phyloP scores from a whole-genome alignment of 2,888 invertebrate species.

The Drosophila atroscutellata region DNA sequence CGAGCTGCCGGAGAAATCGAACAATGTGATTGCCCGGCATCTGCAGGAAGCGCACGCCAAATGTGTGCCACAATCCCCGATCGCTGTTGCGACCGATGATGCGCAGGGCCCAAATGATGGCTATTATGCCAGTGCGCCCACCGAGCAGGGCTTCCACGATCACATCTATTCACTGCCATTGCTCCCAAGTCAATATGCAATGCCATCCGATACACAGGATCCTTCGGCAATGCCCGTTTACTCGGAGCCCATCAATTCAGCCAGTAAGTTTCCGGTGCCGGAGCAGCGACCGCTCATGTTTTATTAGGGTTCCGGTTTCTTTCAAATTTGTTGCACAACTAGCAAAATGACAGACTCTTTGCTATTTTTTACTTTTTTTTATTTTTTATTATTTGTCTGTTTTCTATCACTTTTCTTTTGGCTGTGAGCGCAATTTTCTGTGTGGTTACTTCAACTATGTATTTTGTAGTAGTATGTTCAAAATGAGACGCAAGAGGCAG shows the following conservation, averaged over 20 bases:
- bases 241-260: slow-evolving; percentile 81
- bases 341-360: background rate
- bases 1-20: background rate
- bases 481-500: background rate
- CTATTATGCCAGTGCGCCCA: slow-evolving; percentile 32
- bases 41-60: slow-evolving; percentile 10
- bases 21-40: slow-evolving; percentile 19
- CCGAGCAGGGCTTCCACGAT: slow-evolving; percentile 49
- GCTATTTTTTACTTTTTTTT: background rate
- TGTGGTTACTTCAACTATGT: background rate
- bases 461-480: background rate
- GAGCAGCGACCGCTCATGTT: background rate
- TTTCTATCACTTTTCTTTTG: background rate
- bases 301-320: slow-evolving; percentile 1
- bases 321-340: background rate
- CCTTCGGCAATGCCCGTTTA: slow-evolving; percentile 56
- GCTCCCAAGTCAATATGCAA: slow-evolving; percentile 52
- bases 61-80: background rate
- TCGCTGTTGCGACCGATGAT: background rate
- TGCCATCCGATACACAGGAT: slow-evolving; percentile 32
- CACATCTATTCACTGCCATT: slow-evolving; percentile 83
- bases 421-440: slow-evolving; percentile 1
- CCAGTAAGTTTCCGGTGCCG: slow-evolving; percentile 69
- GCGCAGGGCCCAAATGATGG: background rate
- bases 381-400: background rate